Conservation (phyloP, 2,113 vertebrate species). For the Corynorhinus townsendii region DNA sequence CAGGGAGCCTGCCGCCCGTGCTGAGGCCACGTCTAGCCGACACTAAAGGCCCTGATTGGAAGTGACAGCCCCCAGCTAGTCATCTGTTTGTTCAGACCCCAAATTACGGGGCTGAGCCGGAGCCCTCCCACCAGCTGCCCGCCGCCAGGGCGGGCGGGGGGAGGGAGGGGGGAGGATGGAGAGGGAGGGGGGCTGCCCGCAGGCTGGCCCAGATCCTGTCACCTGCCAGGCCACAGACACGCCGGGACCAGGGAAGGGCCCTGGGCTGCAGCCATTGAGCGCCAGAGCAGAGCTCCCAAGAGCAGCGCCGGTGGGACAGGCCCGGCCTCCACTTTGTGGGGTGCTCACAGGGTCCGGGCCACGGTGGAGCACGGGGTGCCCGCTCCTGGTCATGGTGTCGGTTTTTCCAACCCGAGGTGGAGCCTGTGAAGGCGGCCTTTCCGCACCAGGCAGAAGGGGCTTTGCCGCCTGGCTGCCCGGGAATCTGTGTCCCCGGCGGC, state of each 20-base stretch:
- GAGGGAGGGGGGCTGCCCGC: neutral
- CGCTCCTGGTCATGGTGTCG: accelerated
- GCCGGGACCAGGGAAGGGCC: accelerated
- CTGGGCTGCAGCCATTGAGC: accelerated
- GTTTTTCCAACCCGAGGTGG: too few relatives aligned
- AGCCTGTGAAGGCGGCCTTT: neutral
- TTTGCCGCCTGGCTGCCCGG: accelerated
- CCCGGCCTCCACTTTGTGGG: too few relatives aligned
- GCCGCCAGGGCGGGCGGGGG: neutral
- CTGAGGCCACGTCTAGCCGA: neutral
- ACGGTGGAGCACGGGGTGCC: too few relatives aligned
- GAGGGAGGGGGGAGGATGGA: too few relatives aligned
- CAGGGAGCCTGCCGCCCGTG: neutral
- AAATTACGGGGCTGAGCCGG: neutral
- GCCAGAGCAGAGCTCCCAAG: accelerated
- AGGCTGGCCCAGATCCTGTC: neutral
- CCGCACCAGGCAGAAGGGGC: neutral
- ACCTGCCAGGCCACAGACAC: accelerated
- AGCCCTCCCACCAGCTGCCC: neutral
- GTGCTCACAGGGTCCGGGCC: too few relatives aligned
- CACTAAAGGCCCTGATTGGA: neutral
- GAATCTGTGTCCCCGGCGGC: accelerated
- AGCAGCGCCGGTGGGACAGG: neutral
- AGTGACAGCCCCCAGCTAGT: neutral
- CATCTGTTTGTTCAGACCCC: slow-evolving; percentile 29